Evolutionary conservation across 2,113 vertebrate species (phyloP).

Genomic region (Cathartes aura): DNA sequence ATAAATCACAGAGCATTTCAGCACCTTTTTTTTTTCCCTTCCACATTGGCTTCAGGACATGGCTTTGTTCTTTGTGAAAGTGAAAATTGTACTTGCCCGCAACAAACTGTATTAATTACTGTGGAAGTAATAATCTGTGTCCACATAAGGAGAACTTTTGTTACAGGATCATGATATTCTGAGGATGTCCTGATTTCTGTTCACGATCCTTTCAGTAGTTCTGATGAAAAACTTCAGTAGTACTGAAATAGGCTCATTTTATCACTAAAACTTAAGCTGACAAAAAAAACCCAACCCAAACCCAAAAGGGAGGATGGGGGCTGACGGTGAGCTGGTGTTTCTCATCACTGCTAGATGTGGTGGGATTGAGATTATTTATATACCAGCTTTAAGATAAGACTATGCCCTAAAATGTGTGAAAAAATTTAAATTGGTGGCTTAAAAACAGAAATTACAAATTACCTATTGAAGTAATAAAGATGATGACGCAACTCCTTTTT

Average conservation of each 20-base stretch:
- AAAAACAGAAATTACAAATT: neutral
- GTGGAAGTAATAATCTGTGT: neutral
- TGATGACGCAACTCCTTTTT: neutral
- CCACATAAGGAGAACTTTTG: neutral
- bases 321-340: neutral
- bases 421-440: neutral
- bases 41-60: neutral
- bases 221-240: neutral
- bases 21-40: neutral
- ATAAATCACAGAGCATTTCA: neutral
- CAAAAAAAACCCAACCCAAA: neutral
- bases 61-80: constrained; percentile 29
- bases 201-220: neutral
- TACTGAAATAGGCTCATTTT: neutral
- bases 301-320: neutral
- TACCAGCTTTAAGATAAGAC: neutral
- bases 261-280: neutral
- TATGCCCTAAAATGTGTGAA: neutral
- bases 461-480: neutral
- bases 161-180: neutral
- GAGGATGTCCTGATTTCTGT: neutral
- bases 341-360: neutral
- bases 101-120: neutral
- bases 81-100: neutral
- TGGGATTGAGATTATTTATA: neutral